Base-by-base conservation (phyloP, 1,140 invertebrate species). In the Bombyx mandarina region DNA sequence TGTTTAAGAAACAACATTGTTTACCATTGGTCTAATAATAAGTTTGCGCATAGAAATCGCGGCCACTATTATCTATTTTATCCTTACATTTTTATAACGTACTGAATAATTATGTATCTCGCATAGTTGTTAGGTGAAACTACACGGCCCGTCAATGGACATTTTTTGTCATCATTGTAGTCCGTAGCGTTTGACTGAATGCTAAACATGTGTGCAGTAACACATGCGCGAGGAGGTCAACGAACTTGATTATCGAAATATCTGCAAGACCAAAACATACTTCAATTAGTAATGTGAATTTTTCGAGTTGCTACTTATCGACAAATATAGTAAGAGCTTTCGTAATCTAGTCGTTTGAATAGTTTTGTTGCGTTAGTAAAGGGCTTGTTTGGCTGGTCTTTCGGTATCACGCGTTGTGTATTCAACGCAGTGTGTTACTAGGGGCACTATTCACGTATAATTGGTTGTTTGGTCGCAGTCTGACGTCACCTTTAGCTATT, bases 381-480 rank as follows among this genome's bases (percentile, higher is more conserved):
- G 26, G 26, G 26, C 26, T 35, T 35, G 26, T 5, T 35, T 47
- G 12, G 12, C 12, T 47, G 10, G 46, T n/a, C 49, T 51, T 22
- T 18, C 26, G 22, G 45, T 47, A 47, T 42, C 55, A 7, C 57
- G 18, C 18, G 10, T 51, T 54, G 43, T 10, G 26, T 35, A 35
- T 54, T 59, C 54, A 59, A 74, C 71, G 77, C 69, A 76, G 69
- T 74, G 54, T 74, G 78, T 80, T 80, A 73, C 74, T 71, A 80
- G 60, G 77, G 69, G 71, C 67, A 45, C 42, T 47, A 65, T 63
- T 61, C 70, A 69, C 71, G 65, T 71, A 77, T 73, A 69, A 67
- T 71, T 70, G 63, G 66, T 62, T 61, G 57, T 35, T 67, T 62
- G 72, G 65, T 66, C 67, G 61, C 59, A 66, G 52, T 43, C 52